Evolutionary conservation across 2,113 vertebrate species (phyloP).

Genomic region (Tinamus guttatus): DNA sequence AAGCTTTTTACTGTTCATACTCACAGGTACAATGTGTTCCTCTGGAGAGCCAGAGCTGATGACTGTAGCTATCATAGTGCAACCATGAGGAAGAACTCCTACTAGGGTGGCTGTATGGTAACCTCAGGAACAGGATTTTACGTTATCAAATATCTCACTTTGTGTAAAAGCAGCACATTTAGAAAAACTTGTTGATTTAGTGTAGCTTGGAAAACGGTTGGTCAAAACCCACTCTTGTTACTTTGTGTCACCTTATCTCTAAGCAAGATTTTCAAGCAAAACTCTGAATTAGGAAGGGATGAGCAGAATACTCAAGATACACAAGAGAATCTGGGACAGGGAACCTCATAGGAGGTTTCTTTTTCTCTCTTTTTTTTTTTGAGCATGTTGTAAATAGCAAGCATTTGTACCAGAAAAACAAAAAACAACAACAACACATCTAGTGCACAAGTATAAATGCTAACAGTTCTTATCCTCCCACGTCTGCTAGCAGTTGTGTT

Average conservation of each 20-base stretch:
- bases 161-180: background rate
- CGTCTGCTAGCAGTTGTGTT: conserved; percentile 16
- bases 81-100: background rate
- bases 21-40: background rate
- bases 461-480: conserved; percentile 35
- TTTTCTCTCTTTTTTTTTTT: background rate
- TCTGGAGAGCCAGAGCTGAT: background rate
- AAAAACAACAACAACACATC: background rate
- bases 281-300: background rate
- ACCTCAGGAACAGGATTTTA: background rate
- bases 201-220: background rate
- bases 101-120: conserved; percentile 4
- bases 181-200: background rate
- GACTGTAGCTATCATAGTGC: background rate
- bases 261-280: conserved; percentile 19
- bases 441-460: conserved; percentile 23
- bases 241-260: conserved; percentile 12
- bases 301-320: background rate
- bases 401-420: background rate
- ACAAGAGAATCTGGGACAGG: background rate
- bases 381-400: conserved; percentile 43
- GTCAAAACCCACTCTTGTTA: conserved; percentile 48
- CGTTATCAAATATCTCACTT: conserved; percentile 27
- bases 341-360: background rate
- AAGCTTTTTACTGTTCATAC: background rate